Evolutionary conservation across 2,113 vertebrate genomes (phyloP).

Genomic region (Miniopterus natalensis): DNA sequence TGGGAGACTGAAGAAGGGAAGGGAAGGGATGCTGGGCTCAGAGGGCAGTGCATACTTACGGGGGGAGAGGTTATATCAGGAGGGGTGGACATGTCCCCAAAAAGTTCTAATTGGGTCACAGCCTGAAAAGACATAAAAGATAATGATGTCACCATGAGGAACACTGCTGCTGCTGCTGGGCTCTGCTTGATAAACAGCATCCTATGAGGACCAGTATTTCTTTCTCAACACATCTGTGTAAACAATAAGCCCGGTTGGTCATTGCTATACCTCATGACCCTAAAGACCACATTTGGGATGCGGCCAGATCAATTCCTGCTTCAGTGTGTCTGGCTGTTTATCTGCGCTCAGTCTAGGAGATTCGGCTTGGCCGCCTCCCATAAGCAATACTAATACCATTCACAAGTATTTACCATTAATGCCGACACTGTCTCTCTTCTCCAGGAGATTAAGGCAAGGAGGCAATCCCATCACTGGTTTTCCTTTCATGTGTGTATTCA

Average conservation of each 20-base stretch:
- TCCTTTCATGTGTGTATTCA: not conserved
- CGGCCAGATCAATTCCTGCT: not conserved
- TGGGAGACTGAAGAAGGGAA: not conserved
- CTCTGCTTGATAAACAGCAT: not conserved
- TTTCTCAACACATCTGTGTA: not conserved
- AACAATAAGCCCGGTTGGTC: not conserved
- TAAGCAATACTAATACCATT: not conserved
- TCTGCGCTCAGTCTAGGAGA: not conserved
- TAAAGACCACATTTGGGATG: not conserved
- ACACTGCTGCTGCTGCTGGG: not conserved
- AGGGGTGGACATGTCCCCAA: conserved; percentile 99
- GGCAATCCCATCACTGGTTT: not conserved
- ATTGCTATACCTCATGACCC: not conserved
- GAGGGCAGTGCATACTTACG: conserved; percentile 89
- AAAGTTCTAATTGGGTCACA: conserved; percentile 99
- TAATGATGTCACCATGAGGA: conserved; percentile 43
- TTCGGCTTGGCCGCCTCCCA: not conserved
- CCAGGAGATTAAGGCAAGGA: not conserved
- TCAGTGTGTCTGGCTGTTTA: not conserved
- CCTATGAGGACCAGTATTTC: rapidly evolving
- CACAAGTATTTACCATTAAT: not conserved
- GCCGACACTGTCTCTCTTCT: not conserved
- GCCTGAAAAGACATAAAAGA: conserved; percentile 91
- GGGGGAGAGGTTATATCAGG: conserved; percentile 99
- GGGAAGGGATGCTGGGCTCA: not conserved